A percentile compares a stretch with the other conserved stretches of the same genome.
Conservation (phyloP, 2,113 vertebrate species). For the Dicrurus megarhynchus region DNA sequence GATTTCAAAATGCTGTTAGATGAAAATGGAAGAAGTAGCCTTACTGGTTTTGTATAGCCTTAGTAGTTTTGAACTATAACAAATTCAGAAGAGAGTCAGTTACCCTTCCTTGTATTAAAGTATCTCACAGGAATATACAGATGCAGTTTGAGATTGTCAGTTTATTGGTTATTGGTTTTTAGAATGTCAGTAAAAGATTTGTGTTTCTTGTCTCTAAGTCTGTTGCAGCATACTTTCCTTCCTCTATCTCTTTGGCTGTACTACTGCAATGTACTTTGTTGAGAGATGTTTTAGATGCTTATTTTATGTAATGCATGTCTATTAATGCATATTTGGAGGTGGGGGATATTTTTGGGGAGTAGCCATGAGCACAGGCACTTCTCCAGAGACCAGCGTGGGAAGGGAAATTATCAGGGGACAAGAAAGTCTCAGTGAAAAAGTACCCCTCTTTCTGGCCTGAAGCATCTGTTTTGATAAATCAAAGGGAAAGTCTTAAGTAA, state of each 20-base stretch:
- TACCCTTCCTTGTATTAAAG: not conserved
- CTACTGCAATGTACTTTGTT: not conserved
- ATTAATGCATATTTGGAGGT: not conserved
- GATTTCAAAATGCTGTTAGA: not conserved
- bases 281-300: not conserved
- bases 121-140: not conserved
- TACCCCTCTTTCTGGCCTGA: not conserved
- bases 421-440: not conserved
- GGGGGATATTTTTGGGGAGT: rapidly evolving
- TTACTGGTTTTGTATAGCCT: not conserved
- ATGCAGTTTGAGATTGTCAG: not conserved
- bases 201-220: not conserved
- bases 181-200: not conserved
- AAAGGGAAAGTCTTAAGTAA: not conserved
- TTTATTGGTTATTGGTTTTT: not conserved
- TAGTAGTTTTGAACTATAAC: not conserved
- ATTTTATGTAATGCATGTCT: not conserved
- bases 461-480: not conserved
- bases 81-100: not conserved
- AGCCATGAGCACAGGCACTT: not conserved
- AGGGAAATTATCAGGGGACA: not conserved
- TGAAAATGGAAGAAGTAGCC: not conserved
- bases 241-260: not conserved
- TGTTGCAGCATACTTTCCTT: not conserved
- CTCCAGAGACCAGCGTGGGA: not conserved